Evolutionary conservation across 35 echinoderm and acorn worm species (phyloP).

Genomic region (Apostichopus japonicus): DNA sequence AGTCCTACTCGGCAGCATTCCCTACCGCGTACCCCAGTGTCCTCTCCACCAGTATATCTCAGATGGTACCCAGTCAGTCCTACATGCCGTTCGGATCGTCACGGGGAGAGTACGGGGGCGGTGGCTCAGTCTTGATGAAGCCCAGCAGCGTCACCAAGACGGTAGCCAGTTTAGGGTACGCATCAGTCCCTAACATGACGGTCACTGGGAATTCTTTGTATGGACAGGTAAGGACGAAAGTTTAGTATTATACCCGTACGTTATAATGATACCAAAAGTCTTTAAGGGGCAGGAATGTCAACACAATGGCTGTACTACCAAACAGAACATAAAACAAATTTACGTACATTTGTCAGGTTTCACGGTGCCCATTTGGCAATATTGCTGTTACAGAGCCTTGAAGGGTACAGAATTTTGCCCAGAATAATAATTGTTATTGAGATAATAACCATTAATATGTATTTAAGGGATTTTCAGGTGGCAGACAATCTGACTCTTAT

Average conservation of each 20-base stretch:
- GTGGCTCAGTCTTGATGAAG: constrained; percentile 74
- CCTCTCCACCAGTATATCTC: constrained; percentile 68
- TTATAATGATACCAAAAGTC: too few relatives aligned
- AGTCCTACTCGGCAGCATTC: constrained; percentile 55
- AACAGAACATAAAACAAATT: too few relatives aligned
- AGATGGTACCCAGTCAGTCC: constrained; percentile 69
- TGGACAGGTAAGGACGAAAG: constrained; percentile 67
- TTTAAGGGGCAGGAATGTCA: too few relatives aligned
- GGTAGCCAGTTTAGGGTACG: constrained; percentile 69
- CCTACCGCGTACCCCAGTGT: constrained; percentile 62
- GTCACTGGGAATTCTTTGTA: constrained; percentile 67
- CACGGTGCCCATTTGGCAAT: too few relatives aligned
- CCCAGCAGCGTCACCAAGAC: constrained; percentile 76
- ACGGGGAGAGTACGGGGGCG: constrained; percentile 57
- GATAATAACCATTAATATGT: too few relatives aligned
- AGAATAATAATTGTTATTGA: too few relatives aligned
- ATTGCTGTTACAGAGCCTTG: too few relatives aligned
- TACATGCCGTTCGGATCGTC: constrained; percentile 67
- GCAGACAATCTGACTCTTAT: too few relatives aligned
- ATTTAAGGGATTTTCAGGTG: too few relatives aligned
- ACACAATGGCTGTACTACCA: too few relatives aligned
- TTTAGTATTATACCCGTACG: not conserved
- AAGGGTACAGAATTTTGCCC: too few relatives aligned
- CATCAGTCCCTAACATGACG: constrained; percentile 67
- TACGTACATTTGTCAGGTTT: too few relatives aligned